These are phyloP conservation scores for Torymus tubicola DNA, from an alignment of 2,888 invertebrate species.

Conservation along the genomic window DNA sequence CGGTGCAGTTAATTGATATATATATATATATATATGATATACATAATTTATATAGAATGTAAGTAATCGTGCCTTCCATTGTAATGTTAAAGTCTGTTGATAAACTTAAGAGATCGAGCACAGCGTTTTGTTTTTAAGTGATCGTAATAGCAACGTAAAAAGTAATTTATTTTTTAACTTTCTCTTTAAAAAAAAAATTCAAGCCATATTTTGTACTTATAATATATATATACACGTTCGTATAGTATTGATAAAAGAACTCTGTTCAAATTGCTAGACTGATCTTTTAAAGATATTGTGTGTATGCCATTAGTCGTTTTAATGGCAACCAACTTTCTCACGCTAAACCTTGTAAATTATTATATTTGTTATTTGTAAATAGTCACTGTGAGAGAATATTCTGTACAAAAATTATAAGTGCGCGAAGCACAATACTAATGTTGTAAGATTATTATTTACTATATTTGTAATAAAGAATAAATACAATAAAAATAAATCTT, in stretches of 20 bases:
- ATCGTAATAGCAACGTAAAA: slow-evolving; percentile 28
- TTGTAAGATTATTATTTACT: slow-evolving; percentile 67
- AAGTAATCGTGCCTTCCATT: slow-evolving; percentile 44
- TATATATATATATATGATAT: slow-evolving; percentile 15
- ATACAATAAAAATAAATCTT: slow-evolving; percentile 60
- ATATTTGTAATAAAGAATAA: slow-evolving; percentile 73
- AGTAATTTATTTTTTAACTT: slow-evolving; percentile 40
- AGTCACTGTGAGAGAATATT: slow-evolving; percentile 60
- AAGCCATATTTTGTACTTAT: slow-evolving; percentile 52
- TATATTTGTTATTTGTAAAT: slow-evolving; percentile 71
- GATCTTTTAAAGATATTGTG: slow-evolving; percentile 66
- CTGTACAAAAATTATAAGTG: slow-evolving; percentile 63
- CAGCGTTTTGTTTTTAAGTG: slow-evolving; percentile 13
- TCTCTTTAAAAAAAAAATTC: slow-evolving; percentile 36
- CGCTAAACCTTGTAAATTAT: slow-evolving; percentile 71
- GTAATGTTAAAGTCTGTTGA: slow-evolving; percentile 47
- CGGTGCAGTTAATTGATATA: slow-evolving; percentile 24
- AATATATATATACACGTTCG: neutral
- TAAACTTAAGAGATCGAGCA: slow-evolving; percentile 26
- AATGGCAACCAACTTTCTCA: slow-evolving; percentile 45
- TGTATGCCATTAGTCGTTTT: slow-evolving; percentile 65
- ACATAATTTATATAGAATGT: slow-evolving; percentile 34
- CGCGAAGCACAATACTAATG: slow-evolving; percentile 61
- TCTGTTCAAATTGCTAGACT: slow-evolving; percentile 68
- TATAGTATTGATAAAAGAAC: slow-evolving; percentile 50